Conservation (phyloP, 2,113 vertebrate genomes). For the Percina caprodes region DNA sequence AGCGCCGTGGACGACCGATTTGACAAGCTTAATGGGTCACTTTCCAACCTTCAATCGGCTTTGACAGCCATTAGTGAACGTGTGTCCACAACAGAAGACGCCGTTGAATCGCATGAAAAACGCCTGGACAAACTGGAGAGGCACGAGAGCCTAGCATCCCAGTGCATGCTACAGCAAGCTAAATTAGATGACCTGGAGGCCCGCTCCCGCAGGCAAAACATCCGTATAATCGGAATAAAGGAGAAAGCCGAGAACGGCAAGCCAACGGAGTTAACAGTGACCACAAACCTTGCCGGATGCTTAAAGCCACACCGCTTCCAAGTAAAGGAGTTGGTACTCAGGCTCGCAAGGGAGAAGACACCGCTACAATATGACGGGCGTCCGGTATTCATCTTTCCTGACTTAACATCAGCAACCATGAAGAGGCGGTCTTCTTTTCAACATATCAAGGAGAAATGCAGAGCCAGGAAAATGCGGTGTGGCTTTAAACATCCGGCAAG, state of each 20-base stretch:
- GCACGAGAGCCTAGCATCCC: too few relatives aligned
- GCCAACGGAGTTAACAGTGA: not conserved
- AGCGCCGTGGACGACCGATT: not conserved
- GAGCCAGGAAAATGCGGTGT: not conserved
- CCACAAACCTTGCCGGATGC: too few relatives aligned
- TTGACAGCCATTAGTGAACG: too few relatives aligned
- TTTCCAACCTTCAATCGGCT: not conserved
- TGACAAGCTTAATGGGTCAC: too few relatives aligned
- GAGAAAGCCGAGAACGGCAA: not conserved
- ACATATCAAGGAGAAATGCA: not conserved
- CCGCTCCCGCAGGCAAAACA: not conserved
- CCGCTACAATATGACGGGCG: not conserved
- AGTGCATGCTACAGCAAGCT: not conserved
- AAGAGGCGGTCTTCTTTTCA: not conserved
- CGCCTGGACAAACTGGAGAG: too few relatives aligned
- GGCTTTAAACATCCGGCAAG: not conserved
- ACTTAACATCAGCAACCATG: not conserved
- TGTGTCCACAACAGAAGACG: too few relatives aligned
- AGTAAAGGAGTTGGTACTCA: constrained; percentile 2
- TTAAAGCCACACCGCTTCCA: not conserved
- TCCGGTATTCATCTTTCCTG: not conserved
- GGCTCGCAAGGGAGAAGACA: not conserved
- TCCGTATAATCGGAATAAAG: not conserved
- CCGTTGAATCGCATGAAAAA: too few relatives aligned
- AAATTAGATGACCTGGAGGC: not conserved